Evolutionary conservation across 2,888 invertebrate species (phyloP).

Genomic region (Endomychus coccineus): DNA sequence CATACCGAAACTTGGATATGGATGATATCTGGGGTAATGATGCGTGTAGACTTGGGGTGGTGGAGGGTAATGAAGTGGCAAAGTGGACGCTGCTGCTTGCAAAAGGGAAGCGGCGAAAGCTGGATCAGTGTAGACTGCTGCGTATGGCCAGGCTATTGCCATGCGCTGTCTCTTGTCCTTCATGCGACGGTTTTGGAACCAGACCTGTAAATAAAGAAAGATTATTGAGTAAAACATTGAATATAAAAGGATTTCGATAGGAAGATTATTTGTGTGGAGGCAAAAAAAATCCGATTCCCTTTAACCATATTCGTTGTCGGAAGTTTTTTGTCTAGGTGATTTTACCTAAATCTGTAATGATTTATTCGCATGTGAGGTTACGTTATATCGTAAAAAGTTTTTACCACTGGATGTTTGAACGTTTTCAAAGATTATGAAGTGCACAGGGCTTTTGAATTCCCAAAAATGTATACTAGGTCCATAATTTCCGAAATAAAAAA

Average conservation of each 20-base stretch:
- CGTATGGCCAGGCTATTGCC: constrained; percentile 92
- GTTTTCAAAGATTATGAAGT: too few species aligned
- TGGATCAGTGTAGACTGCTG: constrained; percentile 89
- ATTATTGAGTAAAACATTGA: neutral
- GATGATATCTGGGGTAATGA: constrained; percentile 43
- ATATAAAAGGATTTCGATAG: neutral
- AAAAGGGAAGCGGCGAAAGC: constrained; percentile 87
- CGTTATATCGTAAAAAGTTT: too few species aligned
- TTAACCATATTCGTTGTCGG: too few species aligned
- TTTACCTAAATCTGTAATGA: too few species aligned
- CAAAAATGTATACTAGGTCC: too few species aligned
- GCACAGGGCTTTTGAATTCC: too few species aligned
- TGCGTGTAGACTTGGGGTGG: constrained; percentile 53
- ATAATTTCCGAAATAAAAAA: too few species aligned
- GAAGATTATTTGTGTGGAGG: neutral
- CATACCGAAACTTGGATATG: constrained; percentile 45
- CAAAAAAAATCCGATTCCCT: too few species aligned
- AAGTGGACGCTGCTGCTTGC: constrained; percentile 73
- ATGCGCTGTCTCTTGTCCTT: constrained; percentile 95
- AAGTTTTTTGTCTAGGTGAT: too few species aligned
- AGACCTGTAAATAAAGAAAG: constrained; percentile 67
- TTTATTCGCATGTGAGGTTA: too few species aligned
- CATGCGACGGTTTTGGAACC: constrained; percentile 97
- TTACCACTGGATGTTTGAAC: too few species aligned
- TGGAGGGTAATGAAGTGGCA: constrained; percentile 48